Evolutionary conservation across 1,140 invertebrate species (phyloP).

Genomic region (Neuroterus valhalla): DNA sequence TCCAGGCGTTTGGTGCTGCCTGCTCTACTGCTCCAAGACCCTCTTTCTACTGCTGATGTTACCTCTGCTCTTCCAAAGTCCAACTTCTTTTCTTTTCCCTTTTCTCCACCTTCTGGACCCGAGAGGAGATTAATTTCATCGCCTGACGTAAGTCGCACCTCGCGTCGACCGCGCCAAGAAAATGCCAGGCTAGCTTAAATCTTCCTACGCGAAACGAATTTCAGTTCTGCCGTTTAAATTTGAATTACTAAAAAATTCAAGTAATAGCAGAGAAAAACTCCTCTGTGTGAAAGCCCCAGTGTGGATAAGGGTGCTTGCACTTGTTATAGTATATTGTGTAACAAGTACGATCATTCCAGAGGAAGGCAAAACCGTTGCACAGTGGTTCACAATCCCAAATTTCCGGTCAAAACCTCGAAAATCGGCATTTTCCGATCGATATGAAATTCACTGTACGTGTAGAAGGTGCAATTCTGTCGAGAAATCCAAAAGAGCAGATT

Average conservation of each 20-base stretch:
- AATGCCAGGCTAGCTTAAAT: background rate
- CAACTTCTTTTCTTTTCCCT: constrained; percentile 39
- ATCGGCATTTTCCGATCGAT: too few species aligned
- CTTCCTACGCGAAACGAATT: background rate
- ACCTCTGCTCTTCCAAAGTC: background rate
- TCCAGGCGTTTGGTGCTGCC: constrained; percentile 33
- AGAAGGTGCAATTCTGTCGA: too few species aligned
- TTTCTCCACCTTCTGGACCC: background rate
- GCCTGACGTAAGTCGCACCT: background rate
- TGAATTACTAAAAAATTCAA: constrained; percentile 59
- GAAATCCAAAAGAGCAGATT: too few species aligned
- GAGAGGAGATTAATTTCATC: constrained; percentile 34
- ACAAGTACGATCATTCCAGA: too few species aligned
- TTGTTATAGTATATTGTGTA: too few species aligned
- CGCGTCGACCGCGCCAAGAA: background rate
- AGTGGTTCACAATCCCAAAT: too few species aligned
- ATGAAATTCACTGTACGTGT: too few species aligned
- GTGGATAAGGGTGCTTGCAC: too few species aligned
- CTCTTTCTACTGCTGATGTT: background rate
- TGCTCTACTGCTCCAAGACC: background rate
- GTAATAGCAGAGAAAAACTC: too few species aligned
- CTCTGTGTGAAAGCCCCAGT: too few species aligned
- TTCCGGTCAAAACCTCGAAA: too few species aligned
- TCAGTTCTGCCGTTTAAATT: background rate
- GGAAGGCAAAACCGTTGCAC: too few species aligned